Conservation (phyloP, 2,797 vertebrate genomes). For the Typhlichthys eigenmanni region DNA sequence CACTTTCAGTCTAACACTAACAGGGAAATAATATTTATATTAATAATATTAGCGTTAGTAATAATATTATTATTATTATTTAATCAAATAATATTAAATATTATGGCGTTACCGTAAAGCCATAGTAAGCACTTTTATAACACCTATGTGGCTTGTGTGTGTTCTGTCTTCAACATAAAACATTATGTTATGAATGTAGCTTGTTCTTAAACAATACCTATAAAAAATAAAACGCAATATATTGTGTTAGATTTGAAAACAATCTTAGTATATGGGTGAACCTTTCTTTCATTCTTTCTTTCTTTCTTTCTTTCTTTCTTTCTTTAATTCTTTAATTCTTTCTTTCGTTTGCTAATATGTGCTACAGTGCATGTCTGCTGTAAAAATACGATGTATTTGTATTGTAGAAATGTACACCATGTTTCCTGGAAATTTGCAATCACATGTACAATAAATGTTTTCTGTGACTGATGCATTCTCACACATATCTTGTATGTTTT, state of each 20-base stretch:
- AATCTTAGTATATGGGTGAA: too few relatives aligned
- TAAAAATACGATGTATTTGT: background rate
- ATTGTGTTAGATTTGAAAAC: too few relatives aligned
- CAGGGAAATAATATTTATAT: slow-evolving; percentile 28
- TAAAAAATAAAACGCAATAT: background rate
- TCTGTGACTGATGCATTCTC: background rate
- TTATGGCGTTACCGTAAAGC: too few relatives aligned
- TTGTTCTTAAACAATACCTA: background rate
- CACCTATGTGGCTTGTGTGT: slow-evolving; percentile 17
- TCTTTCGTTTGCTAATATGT: too few relatives aligned
- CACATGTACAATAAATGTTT: background rate
- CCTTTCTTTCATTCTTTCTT: too few relatives aligned
- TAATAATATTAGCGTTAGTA: too few relatives aligned
- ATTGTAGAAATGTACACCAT: background rate
- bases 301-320: too few relatives aligned
- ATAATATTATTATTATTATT: too few relatives aligned
- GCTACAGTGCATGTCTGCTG: background rate
- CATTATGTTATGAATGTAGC: background rate
- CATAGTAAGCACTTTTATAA: slow-evolving; percentile 37
- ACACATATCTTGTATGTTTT: background rate
- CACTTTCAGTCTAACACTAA: slow-evolving; percentile 33
- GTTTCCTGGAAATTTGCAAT: background rate
- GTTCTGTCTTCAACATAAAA: slow-evolving; percentile 26
- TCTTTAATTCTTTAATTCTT: too few relatives aligned
- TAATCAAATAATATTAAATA: too few relatives aligned